phyloP scores from a whole-genome alignment of 2,113 vertebrate genomes.

The Triplophysa dalaica region DNA sequence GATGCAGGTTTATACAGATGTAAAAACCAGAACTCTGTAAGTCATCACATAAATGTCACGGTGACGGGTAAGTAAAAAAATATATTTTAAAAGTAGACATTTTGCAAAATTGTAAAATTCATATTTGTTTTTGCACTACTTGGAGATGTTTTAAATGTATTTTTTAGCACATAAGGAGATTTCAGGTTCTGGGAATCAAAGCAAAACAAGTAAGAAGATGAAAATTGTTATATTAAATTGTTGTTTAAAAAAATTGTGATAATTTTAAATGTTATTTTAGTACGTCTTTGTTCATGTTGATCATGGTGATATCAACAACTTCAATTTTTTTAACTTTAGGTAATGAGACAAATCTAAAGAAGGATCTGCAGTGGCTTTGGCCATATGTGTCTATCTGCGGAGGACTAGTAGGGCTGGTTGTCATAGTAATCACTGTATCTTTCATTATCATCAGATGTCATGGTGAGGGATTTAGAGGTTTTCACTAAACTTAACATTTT shows the following conservation, averaged over 20 bases:
- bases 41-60: slow-evolving; percentile 54
- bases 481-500: not conserved
- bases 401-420: slow-evolving; percentile 56
- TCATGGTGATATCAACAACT: not conserved
- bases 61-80: slow-evolving; percentile 60
- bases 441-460: slow-evolving; percentile 45
- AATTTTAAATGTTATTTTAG: not conserved
- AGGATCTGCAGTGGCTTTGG: fast-evolving
- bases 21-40: fast-evolving
- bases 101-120: not conserved
- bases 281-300: too few relatives aligned
- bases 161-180: not conserved
- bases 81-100: not conserved
- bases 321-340: not conserved
- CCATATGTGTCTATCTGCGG: slow-evolving; percentile 55
- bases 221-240: not conserved
- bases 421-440: slow-evolving; percentile 58
- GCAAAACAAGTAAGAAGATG: not conserved
- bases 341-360: not conserved
- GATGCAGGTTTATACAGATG: slow-evolving; percentile 68
- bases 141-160: not conserved
- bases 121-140: not conserved
- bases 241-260: not conserved
- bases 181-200: not conserved
- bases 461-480: slow-evolving; percentile 35